Conservation (phyloP, 1,140 invertebrate species). For the Tetranychus cinnabarinus region DNA sequence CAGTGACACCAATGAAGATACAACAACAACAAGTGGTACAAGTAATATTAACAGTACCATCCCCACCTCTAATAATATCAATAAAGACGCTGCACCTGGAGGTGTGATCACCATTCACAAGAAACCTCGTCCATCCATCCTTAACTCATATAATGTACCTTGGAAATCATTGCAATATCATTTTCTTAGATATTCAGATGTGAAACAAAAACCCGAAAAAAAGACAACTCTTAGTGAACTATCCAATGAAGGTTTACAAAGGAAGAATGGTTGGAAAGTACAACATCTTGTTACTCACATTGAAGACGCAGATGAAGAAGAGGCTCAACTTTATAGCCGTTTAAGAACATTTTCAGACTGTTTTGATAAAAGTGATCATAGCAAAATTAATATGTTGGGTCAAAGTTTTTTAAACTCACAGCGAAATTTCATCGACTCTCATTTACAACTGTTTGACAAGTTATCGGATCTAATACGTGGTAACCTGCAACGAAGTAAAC, state of each 20-base stretch:
- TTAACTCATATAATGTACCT: not conserved
- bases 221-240: conserved; percentile 59
- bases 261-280: conserved; percentile 84
- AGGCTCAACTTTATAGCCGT: conserved; percentile 1
- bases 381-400: not conserved
- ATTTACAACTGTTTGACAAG: not conserved
- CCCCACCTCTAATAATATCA: not conserved
- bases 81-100: not conserved
- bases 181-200: conserved; percentile 63
- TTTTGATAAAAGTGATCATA: conserved; percentile 5
- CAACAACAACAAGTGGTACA: not conserved
- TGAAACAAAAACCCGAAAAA: conserved; percentile 59
- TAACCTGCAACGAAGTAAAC: conserved; percentile 77
- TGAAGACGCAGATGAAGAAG: conserved; percentile 51
- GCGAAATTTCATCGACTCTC: not conserved
- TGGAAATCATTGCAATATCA: conserved; percentile 37
- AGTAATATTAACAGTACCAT: not conserved
- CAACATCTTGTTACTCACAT: conserved; percentile 73
- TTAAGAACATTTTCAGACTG: conserved; percentile 7
- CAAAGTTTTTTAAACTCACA: not conserved
- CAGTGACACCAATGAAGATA: not conserved
- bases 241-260: conserved; percentile 64
- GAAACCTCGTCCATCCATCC: conserved; percentile 3
- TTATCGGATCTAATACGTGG: conserved; percentile 33
- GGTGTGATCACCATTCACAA: not conserved